phyloP scores from a whole-genome alignment of 2,113 vertebrate genomes.

The Lepisosteus osseus region DNA sequence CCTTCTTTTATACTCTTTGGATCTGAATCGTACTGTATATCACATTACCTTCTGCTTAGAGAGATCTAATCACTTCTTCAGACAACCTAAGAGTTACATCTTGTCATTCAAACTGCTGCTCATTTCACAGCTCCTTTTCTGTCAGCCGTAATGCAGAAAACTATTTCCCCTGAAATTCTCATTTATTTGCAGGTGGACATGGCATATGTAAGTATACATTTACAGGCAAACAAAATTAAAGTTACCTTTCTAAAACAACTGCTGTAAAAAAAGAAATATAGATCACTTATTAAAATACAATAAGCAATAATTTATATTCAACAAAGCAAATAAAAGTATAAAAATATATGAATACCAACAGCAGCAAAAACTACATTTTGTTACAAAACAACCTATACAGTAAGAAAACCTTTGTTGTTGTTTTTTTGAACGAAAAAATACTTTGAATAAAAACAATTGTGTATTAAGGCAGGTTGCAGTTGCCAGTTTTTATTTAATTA shows the following conservation, averaged over 20 bases:
- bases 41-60: too few species aligned
- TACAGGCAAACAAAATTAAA: not conserved
- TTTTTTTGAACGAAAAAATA: too few species aligned
- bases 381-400: not conserved
- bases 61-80: too few species aligned
- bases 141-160: too few species aligned
- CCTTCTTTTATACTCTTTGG: too few species aligned
- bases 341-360: not conserved
- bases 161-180: not conserved
- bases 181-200: conserved; percentile 1
- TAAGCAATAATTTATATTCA: not conserved
- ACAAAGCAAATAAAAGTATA: not conserved
- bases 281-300: not conserved
- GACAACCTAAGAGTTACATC: too few species aligned
- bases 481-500: too few species aligned
- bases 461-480: too few species aligned
- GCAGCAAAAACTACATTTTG: conserved; percentile 18
- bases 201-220: not conserved
- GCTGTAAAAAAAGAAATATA: not conserved
- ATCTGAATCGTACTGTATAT: too few species aligned
- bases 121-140: not conserved
- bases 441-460: too few species aligned
- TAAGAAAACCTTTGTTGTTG: too few species aligned
- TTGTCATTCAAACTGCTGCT: not conserved
- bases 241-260: not conserved